These are phyloP conservation scores for Eledona agricola DNA, from an alignment of 2,888 invertebrate species.

Conservation along the genomic window DNA sequence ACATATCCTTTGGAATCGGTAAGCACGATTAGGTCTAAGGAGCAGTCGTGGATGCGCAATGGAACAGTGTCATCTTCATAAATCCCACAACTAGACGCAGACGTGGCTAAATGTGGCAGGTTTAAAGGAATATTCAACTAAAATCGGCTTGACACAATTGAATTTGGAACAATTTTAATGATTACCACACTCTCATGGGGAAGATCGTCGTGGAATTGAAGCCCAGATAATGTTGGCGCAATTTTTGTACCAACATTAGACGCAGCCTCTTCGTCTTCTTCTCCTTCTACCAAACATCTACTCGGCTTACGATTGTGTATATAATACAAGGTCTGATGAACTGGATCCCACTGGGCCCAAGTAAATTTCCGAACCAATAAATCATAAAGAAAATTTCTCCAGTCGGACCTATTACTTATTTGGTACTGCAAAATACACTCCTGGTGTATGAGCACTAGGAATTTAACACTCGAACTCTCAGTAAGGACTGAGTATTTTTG, in stretches of 20 bases:
- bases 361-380: slow-evolving; percentile 74
- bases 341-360: slow-evolving; percentile 89
- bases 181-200: slow-evolving; percentile 88
- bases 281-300: slow-evolving; percentile 71
- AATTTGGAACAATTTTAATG: slow-evolving; percentile 39
- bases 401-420: slow-evolving; percentile 43
- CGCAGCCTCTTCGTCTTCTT: slow-evolving; percentile 72
- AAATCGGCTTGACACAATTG: no score
- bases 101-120: slow-evolving; percentile 73
- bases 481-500: slow-evolving; percentile 63
- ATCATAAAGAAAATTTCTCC: slow-evolving; percentile 53
- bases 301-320: slow-evolving; percentile 80
- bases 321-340: slow-evolving; percentile 82
- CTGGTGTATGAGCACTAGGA: slow-evolving; percentile 78
- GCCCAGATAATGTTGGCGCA: slow-evolving; percentile 80
- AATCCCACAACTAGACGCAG: slow-evolving; percentile 68
- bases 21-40: slow-evolving; percentile 80
- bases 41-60: slow-evolving; percentile 81
- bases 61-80: slow-evolving; percentile 86
- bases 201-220: slow-evolving; percentile 86
- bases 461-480: slow-evolving; percentile 67
- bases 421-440: slow-evolving; percentile 70
- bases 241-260: slow-evolving; percentile 66
- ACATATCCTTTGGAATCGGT: slow-evolving; percentile 79
- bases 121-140: slow-evolving; percentile 87